Conservation (phyloP, 2,113 vertebrate genomes). For the Apteryx mantelli region DNA sequence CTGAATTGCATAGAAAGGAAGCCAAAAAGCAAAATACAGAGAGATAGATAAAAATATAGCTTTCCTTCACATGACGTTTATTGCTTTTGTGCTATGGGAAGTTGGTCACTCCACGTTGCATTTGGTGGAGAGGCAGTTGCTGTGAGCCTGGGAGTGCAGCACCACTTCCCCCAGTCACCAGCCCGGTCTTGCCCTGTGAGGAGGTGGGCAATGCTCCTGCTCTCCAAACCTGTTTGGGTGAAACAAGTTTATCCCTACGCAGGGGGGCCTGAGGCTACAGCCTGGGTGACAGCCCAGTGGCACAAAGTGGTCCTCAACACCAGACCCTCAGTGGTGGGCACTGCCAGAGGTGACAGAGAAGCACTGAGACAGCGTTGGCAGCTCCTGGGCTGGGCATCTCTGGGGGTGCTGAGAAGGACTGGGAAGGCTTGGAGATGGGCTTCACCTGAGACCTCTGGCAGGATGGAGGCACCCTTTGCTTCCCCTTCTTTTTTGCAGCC, state of each 20-base stretch:
- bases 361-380: not conserved
- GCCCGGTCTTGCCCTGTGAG: not conserved
- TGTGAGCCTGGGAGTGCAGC: fast-evolving
- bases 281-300: not conserved
- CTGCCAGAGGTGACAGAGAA: not conserved
- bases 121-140: not conserved
- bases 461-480: not conserved
- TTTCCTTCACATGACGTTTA: not conserved
- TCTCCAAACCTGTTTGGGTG: not conserved
- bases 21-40: not conserved
- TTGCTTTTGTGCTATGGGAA: not conserved
- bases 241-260: fast-evolving
- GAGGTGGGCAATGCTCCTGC: not conserved
- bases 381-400: not conserved
- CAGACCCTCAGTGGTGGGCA: not conserved
- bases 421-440: not conserved
- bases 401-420: not conserved
- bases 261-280: not conserved
- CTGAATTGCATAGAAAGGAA: not conserved
- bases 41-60: not conserved
- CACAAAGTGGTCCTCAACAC: not conserved
- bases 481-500: not conserved
- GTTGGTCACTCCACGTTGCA: not conserved
- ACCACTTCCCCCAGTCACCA: not conserved
- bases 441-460: not conserved